Conservation (phyloP, 2,113 vertebrate species). For the Acrocephalus kingi region DNA sequence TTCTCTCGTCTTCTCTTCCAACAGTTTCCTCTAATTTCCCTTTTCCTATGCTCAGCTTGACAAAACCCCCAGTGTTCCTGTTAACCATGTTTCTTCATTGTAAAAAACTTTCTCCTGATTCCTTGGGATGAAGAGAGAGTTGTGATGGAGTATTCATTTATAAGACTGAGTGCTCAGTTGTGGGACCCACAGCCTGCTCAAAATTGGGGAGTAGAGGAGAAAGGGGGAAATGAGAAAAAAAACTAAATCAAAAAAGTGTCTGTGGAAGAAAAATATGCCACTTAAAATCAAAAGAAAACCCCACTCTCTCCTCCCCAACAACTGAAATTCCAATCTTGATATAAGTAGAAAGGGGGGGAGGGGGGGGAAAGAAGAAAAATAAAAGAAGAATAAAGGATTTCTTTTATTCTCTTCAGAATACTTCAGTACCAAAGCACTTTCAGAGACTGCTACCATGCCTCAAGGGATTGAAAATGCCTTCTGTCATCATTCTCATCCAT, state of each 20-base stretch:
- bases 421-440: slow-evolving; percentile 1
- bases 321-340: neutral
- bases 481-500: slow-evolving; percentile 42
- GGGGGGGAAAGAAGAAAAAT: neutral
- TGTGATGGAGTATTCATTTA: neutral
- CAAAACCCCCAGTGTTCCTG: neutral
- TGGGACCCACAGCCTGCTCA: neutral
- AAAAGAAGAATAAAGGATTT: neutral
- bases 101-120: neutral
- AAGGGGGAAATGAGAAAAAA: neutral
- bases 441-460: neutral
- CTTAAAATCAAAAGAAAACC: neutral
- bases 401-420: slow-evolving; percentile 21
- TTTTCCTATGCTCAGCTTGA: neutral
- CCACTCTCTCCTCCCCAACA: fast-evolving
- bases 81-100: neutral
- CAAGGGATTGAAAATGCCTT: slow-evolving; percentile 42
- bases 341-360: neutral
- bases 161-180: neutral
- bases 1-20: neutral
- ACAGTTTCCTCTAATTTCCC: neutral
- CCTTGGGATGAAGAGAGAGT: neutral
- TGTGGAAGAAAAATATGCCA: fast-evolving
- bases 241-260: fast-evolving
- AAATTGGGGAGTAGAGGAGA: neutral